These are phyloP conservation scores for Montipora efflorescens DNA, from an alignment of 64 coral and sea anemone genomes.

Conservation along the genomic window DNA sequence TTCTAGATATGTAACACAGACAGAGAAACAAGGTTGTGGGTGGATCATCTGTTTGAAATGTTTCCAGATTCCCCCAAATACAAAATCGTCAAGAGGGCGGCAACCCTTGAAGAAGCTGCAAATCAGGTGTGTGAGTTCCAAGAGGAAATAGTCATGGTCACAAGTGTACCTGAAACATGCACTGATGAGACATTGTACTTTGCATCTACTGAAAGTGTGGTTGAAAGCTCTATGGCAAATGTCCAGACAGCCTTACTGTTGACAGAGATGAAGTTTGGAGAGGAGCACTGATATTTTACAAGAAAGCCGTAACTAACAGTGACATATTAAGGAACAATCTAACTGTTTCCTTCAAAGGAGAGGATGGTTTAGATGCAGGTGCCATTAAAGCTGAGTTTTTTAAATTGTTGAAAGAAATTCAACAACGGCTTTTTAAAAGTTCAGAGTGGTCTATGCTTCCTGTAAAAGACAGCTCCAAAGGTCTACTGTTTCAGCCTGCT, in stretches of 20 bases:
- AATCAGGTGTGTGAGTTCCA: constrained; percentile 1
- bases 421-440: no score
- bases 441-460: no score
- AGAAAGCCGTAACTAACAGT: constrained; percentile 25
- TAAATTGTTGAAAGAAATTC: no score
- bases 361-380: not conserved
- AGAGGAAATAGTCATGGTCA: not conserved
- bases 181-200: not conserved
- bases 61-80: not conserved
- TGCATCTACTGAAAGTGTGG: constrained; percentile 38
- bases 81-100: not conserved
- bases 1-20: not conserved
- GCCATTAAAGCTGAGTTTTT: no score
- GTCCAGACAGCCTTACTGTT: constrained; percentile 9
- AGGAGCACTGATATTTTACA: constrained; percentile 48
- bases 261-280: constrained; percentile 50
- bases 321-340: constrained; percentile 29
- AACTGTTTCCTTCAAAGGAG: constrained; percentile 40
- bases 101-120: constrained; percentile 10
- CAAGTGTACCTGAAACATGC: not conserved
- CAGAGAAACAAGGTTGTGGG: not conserved
- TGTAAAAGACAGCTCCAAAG: no score
- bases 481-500: no score
- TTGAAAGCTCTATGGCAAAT: constrained; percentile 13
- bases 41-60: not conserved